Evolutionary conservation across 2,888 invertebrate species (phyloP).

Genomic region (Heteromyza rotundicornis): DNA sequence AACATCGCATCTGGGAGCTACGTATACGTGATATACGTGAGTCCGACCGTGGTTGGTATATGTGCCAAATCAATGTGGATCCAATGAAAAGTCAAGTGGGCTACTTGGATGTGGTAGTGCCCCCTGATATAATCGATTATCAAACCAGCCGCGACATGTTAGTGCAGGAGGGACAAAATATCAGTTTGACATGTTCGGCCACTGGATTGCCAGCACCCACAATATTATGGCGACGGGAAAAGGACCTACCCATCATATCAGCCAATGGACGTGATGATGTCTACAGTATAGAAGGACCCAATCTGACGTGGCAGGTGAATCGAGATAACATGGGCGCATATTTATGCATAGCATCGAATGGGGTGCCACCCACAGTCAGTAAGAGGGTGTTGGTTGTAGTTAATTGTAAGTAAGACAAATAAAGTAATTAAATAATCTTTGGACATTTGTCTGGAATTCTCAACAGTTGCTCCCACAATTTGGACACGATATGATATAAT

Average conservation of each 20-base stretch:
- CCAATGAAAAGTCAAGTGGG: too few species aligned
- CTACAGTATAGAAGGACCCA: slow-evolving; percentile 56
- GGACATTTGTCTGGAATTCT: slow-evolving; percentile 23
- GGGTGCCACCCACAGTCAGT: slow-evolving; percentile 62
- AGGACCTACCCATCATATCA: slow-evolving; percentile 68
- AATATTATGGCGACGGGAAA: slow-evolving; percentile 87
- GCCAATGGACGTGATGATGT: slow-evolving; percentile 44
- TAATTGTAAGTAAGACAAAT: slow-evolving; percentile 51
- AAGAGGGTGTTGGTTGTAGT: slow-evolving; percentile 58
- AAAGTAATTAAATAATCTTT: slow-evolving; percentile 2
- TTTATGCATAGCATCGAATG: slow-evolving; percentile 61
- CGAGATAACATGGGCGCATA: slow-evolving; percentile 59
- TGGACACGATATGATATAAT: slow-evolving; percentile 58
- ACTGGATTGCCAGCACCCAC: slow-evolving; percentile 84
- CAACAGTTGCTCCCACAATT: slow-evolving; percentile 57
- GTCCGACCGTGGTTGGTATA: slow-evolving; percentile 85
- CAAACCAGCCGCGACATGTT: slow-evolving; percentile 86
- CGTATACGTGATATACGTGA: slow-evolving; percentile 84
- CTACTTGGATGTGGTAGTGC: slow-evolving; percentile 85
- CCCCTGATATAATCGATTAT: slow-evolving; percentile 85
- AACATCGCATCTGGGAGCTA: slow-evolving; percentile 85
- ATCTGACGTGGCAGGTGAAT: slow-evolving; percentile 53
- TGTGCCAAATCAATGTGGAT: slow-evolving; percentile 92
- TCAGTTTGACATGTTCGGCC: slow-evolving; percentile 84
- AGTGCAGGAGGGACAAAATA: slow-evolving; percentile 84